A percentile compares a stretch with the other conserved stretches of the same genome.
These are phyloP conservation scores for Heterohyrax brucei DNA, from an alignment of 2,797 vertebrate species.

Conservation along the genomic window DNA sequence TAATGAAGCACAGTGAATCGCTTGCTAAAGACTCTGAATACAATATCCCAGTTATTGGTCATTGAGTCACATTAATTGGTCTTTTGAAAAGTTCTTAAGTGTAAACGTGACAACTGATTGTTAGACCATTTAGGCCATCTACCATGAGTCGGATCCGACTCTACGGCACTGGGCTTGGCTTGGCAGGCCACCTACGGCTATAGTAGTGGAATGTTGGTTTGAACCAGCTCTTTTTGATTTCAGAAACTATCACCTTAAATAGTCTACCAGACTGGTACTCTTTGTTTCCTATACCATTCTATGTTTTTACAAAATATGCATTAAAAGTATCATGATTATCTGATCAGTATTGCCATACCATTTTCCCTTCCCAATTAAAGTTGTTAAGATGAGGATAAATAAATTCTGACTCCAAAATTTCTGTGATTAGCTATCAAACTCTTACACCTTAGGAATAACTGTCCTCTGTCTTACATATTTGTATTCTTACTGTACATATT, in stretches of 20 bases:
- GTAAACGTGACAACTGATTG: neutral
- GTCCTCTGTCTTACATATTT: neutral
- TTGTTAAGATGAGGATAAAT: neutral
- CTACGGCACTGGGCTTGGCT: too few species aligned
- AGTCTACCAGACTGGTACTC: neutral
- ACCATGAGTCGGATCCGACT: neutral
- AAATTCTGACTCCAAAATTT: neutral
- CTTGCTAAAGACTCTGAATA: neutral
- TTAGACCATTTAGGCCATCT: neutral
- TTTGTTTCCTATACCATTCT: neutral
- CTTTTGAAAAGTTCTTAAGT: neutral
- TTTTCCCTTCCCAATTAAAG: neutral
- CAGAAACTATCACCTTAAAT: neutral
- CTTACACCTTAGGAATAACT: neutral
- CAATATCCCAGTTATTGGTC: neutral
- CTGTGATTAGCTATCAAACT: neutral
- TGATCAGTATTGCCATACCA: neutral
- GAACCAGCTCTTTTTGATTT: neutral
- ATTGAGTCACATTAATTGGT: rapidly evolving
- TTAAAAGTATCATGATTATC: neutral
- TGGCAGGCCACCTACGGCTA: too few species aligned
- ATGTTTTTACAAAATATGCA: neutral
- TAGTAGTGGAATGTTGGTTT: neutral
- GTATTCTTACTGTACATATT: neutral
- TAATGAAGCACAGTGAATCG: neutral